Base-by-base conservation (phyloP, 2,888 invertebrate species). In the Ophion ventricosus region DNA sequence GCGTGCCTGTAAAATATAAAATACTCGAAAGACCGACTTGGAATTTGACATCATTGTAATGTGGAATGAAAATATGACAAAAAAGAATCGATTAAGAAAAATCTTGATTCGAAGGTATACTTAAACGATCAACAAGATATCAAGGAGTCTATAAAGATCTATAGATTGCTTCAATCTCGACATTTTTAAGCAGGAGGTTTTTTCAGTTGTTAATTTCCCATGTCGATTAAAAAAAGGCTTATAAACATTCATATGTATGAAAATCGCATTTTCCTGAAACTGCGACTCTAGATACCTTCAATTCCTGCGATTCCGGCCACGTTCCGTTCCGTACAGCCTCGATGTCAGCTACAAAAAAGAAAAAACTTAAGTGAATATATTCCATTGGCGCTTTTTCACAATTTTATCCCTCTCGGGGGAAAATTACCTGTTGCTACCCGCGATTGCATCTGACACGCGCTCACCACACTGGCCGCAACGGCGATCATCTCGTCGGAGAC, bases 401-500 rank as follows among this genome's bases (percentile, higher is more conserved):
- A 49, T n/a, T 74, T 61, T 63, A n/a, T 63, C 10, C 11, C 57
- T 40, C 4, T 43, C 49, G 17, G 17, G 14, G 2, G 49, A 8
- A 43, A 2, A 17, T 73, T 91, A 92, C 92, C 91, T 85, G 92
- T 92, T 57, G 91, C 87, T 79, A 92, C 92, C 80, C 90, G 90
- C 86, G 92, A 91, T 85, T 92, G 90, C 59, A 89, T 92, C 82
- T 92, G 92, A 77, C 92, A 92, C 79, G 92, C 92, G 78, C 92
- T 92, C 35, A 92, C 92, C 14, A 92, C 92, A 82, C 87, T 91
- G 43, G 92, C 90, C 43, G 92, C 92, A n/a, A 87, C 87, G 3
- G 89, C 91, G 76, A 92, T 92, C 92, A 92, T 92, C 76, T 90
- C 87, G 83, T 92, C 92, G 49, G 92, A 91, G 23, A 92, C 92